These are phyloP conservation scores for Calliopsis andreniformis DNA, from an alignment of 1,140 invertebrate species.

Conservation along the genomic window DNA sequence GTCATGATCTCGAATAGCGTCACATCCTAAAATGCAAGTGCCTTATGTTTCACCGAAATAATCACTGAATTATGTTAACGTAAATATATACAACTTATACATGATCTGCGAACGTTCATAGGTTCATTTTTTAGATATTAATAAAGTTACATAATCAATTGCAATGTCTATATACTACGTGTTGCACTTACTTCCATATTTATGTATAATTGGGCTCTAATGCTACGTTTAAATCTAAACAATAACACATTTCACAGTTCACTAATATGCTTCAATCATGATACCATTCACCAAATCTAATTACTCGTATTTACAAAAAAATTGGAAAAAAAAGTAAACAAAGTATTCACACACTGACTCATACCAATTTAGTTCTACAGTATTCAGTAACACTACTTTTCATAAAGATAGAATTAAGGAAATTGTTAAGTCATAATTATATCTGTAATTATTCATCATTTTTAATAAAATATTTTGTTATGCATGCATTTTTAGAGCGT, in stretches of 20 bases:
- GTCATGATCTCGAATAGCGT: background rate
- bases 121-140: conserved; percentile 2
- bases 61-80: conserved; percentile 9
- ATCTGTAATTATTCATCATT: conserved; percentile 23
- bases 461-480: conserved; percentile 2
- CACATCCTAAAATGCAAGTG: conserved; percentile 32
- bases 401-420: background rate
- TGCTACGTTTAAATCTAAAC: conserved; percentile 21
- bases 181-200: conserved; percentile 30
- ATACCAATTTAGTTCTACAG: conserved; percentile 29
- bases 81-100: conserved; percentile 5
- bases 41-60: conserved; percentile 26
- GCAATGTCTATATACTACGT: background rate
- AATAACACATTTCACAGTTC: conserved; percentile 7
- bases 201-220: conserved; percentile 9
- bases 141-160: conserved; percentile 4
- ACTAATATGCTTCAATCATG: conserved; percentile 1
- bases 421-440: conserved; percentile 17
- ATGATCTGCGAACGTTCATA: background rate
- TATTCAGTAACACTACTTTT: conserved; percentile 8
- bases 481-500: conserved; percentile 1
- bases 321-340: background rate
- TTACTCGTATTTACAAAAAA: conserved; percentile 10
- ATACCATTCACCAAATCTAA: background rate
- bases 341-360: conserved; percentile 27